Conservation (phyloP, 2,113 vertebrate genomes). For the Notarius lentiginosus region DNA sequence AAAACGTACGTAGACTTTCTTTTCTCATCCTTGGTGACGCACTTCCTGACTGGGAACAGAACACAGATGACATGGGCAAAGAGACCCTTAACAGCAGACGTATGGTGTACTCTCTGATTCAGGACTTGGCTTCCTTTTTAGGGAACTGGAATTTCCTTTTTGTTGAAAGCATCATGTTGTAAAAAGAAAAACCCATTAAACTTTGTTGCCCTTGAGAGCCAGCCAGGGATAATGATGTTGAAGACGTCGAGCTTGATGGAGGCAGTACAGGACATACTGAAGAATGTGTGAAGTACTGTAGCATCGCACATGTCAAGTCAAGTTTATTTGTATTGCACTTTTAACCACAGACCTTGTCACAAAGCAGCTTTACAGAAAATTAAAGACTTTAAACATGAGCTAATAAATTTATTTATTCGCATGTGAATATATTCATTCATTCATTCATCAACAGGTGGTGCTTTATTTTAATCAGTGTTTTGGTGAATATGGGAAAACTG, state of each 20-base stretch:
- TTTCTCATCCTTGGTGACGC: constrained; percentile 38
- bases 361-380: too few relatives aligned
- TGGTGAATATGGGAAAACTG: background rate
- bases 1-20: background rate
- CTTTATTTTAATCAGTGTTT: background rate
- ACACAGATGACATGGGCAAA: background rate
- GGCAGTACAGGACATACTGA: background rate
- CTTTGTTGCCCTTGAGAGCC: constrained; percentile 43
- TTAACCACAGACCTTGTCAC: too few relatives aligned
- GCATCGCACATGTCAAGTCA: background rate
- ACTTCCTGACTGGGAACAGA: constrained; percentile 58
- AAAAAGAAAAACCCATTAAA: background rate
- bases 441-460: background rate
- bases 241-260: background rate
- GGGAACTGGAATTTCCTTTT: constrained; percentile 26
- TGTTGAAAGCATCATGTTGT: background rate
- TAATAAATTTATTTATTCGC: too few relatives aligned
- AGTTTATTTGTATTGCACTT: too few relatives aligned
- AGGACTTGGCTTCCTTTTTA: constrained; percentile 35
- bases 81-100: background rate
- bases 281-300: background rate
- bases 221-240: background rate
- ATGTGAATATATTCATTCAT: background rate
- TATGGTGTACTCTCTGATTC: background rate
- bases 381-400: too few relatives aligned